A percentile compares a stretch with the other conserved stretches of the same genome.
Conservation (phyloP, 2,797 vertebrate genomes). For the Pangasius sanitwongsei region DNA sequence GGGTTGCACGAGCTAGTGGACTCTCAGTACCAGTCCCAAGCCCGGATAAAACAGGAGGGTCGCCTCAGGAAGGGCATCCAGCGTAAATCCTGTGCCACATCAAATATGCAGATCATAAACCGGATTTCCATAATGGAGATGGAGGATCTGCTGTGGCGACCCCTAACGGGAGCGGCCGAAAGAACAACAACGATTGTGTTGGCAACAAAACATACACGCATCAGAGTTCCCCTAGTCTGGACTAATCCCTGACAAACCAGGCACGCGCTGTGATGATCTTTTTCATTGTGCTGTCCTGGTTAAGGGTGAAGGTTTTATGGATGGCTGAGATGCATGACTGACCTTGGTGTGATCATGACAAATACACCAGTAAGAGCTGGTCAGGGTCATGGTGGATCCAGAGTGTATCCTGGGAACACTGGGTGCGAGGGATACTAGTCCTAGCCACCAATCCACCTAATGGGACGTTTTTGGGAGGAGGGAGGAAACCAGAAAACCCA, state of each 20-base stretch:
- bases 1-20: too few species aligned
- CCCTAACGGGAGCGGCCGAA: too few species aligned
- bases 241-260: not conserved
- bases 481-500: not conserved
- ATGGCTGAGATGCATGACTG: not conserved
- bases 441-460: not conserved
- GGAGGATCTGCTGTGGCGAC: too few species aligned
- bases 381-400: not conserved
- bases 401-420: not conserved
- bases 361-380: not conserved
- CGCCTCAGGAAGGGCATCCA: too few species aligned
- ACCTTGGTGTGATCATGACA: not conserved
- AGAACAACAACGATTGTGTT: too few species aligned
- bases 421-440: not conserved
- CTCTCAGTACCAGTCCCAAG: too few species aligned
- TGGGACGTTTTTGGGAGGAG: not conserved
- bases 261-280: not conserved
- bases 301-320: not conserved
- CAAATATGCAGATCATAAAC: too few species aligned
- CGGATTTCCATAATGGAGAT: too few species aligned
- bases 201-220: not conserved
- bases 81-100: too few species aligned
- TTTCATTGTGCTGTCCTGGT: not conserved
- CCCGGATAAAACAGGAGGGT: too few species aligned
- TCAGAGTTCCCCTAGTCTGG: not conserved